phyloP scores from a whole-genome alignment of 2,113 vertebrate genomes.

The Passerina amoena region DNA sequence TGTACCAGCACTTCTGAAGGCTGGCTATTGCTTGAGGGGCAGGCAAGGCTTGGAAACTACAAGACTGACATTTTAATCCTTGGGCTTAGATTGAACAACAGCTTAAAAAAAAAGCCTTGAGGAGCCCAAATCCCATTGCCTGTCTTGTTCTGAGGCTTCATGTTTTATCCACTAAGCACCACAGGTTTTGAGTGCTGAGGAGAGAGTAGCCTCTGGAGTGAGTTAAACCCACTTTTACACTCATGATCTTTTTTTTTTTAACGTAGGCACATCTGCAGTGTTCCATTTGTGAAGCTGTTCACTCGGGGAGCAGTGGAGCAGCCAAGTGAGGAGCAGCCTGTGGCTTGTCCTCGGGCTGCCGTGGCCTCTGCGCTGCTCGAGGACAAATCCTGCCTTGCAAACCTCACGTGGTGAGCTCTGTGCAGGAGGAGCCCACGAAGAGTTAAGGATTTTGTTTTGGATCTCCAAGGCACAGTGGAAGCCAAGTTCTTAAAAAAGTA shows the following conservation, averaged over 20 bases:
- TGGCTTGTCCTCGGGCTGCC: background rate
- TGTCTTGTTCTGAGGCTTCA: background rate
- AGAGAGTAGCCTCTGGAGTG: background rate
- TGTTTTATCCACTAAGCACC: background rate
- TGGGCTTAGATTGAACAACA: background rate
- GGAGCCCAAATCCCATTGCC: background rate
- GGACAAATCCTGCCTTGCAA: background rate
- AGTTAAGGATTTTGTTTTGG: constrained; percentile 68
- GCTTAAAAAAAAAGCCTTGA: background rate
- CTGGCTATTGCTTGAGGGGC: background rate
- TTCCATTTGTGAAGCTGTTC: background rate
- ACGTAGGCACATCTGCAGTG: background rate
- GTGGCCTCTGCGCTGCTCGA: rapidly evolving
- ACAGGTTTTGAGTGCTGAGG: background rate
- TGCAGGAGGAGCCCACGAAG: background rate
- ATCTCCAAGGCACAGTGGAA: background rate
- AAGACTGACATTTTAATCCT: background rate
- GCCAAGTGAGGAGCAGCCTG: background rate
- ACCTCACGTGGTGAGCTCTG: background rate
- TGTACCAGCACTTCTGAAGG: background rate
- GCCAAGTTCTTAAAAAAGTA: constrained; percentile 67
- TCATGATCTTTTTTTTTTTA: background rate
- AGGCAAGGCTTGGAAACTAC: background rate
- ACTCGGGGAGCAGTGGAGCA: background rate
- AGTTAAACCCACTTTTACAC: background rate